Evolutionary conservation across 2,888 invertebrate genomes (phyloP).

Genomic region (Sclerodermus sp.): DNA sequence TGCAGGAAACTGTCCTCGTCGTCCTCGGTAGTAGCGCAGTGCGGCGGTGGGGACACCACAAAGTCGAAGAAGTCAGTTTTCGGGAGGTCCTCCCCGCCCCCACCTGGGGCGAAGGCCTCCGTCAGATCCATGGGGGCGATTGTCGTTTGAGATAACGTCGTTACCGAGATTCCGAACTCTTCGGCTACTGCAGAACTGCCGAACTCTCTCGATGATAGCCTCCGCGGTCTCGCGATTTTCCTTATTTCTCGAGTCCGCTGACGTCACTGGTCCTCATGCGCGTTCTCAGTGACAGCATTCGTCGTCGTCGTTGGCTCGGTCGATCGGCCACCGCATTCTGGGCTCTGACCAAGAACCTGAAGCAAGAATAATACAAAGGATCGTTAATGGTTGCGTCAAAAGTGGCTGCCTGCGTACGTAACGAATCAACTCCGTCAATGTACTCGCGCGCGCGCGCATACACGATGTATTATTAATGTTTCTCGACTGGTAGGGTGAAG

Average conservation of each 20-base stretch:
- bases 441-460: too few relatives aligned
- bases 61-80: slow-evolving; percentile 90
- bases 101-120: slow-evolving; percentile 72
- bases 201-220: too few relatives aligned
- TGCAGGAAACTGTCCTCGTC: slow-evolving; percentile 65
- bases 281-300: slow-evolving; percentile 21
- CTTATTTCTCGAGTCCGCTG: background rate
- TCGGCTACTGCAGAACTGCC: too few relatives aligned
- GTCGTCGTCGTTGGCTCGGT: slow-evolving; percentile 27
- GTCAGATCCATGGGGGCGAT: slow-evolving; percentile 73
- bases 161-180: too few relatives aligned
- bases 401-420: too few relatives aligned
- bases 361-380: slow-evolving; percentile 9
- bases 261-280: background rate
- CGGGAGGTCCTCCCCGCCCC: slow-evolving; percentile 68
- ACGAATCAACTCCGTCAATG: too few relatives aligned
- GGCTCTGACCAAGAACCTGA: slow-evolving; percentile 13
- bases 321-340: slow-evolving; percentile 41
- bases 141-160: slow-evolving; percentile 6
- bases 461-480: too few relatives aligned
- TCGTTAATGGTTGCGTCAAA: too few relatives aligned
- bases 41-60: slow-evolving; percentile 70
- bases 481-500: too few relatives aligned
- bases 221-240: too few relatives aligned
- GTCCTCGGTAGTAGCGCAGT: slow-evolving; percentile 43